Evolutionary conservation across 2,888 invertebrate species (phyloP).

Genomic region (Caenorhabditis uteleia): DNA sequence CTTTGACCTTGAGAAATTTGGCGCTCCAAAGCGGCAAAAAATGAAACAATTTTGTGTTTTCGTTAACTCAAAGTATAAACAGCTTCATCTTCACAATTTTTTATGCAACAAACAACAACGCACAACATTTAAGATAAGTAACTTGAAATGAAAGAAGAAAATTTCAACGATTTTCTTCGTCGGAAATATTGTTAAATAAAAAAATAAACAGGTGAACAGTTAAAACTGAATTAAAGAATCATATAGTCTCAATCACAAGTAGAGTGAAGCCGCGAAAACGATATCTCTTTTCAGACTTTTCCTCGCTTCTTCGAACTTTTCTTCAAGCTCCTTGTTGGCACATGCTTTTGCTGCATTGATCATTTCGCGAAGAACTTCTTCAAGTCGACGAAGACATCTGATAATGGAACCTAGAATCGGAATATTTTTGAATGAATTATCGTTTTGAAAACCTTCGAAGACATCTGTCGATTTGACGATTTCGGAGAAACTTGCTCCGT

Average conservation of each 20-base stretch:
- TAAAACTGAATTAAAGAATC: constrained; percentile 4
- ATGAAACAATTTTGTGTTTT: too few species aligned
- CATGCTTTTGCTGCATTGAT: constrained; percentile 71
- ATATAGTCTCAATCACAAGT: constrained; percentile 76
- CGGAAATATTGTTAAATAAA: too few species aligned
- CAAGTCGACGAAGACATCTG: constrained; percentile 91
- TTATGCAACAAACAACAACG: too few species aligned
- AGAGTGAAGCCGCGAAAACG: constrained; percentile 98
- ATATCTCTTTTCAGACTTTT: constrained; percentile 90
- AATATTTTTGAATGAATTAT: constrained; percentile 4
- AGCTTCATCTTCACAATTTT: too few species aligned
- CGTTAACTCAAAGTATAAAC: too few species aligned
- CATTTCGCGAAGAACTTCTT: constrained; percentile 92
- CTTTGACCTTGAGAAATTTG: too few species aligned
- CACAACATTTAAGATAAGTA: too few species aligned
- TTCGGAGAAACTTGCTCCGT: constrained; percentile 87
- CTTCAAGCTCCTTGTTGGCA: constrained; percentile 55
- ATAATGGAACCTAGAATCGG: constrained; percentile 78
- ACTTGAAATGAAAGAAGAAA: too few species aligned
- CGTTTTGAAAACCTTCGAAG: constrained; percentile 96
- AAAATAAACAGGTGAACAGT: constrained; percentile 5
- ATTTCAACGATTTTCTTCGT: too few species aligned
- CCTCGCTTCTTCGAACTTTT: constrained; percentile 72
- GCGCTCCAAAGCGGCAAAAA: too few species aligned
- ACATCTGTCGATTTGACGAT: constrained; percentile 96